These are phyloP conservation scores for Hippocampus zosterae DNA, from an alignment of 2,113 vertebrate genomes.

Conservation along the genomic window DNA sequence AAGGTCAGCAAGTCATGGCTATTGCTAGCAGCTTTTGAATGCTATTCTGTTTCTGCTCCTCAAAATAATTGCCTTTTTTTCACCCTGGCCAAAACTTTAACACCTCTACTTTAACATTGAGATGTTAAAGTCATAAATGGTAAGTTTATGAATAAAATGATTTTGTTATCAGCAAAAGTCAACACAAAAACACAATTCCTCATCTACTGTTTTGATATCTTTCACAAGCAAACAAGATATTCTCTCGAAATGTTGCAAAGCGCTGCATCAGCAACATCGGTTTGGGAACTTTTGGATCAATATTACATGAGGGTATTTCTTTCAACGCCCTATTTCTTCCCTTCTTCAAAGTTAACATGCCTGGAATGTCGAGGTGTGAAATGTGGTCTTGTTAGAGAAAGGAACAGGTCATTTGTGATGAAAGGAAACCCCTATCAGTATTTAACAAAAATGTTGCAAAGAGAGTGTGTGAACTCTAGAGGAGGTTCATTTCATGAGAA, in stretches of 20 bases:
- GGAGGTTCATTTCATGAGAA: slow-evolving; percentile 25
- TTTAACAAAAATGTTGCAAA: slow-evolving; percentile 49
- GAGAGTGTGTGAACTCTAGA: slow-evolving; percentile 18
- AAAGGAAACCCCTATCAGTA: background rate
- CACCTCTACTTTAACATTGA: too few species aligned
- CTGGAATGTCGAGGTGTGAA: slow-evolving; percentile 41
- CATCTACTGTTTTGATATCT: background rate
- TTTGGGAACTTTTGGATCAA: slow-evolving; percentile 56
- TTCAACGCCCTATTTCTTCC: slow-evolving; percentile 67
- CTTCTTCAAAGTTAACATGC: slow-evolving; percentile 52
- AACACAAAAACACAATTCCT: too few species aligned
- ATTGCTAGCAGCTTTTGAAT: slow-evolving; percentile 30
- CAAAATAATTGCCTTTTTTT: background rate
- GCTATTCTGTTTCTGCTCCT: slow-evolving; percentile 1
- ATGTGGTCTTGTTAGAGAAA: slow-evolving; percentile 44
- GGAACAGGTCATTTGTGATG: background rate
- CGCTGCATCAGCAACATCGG: slow-evolving; percentile 45
- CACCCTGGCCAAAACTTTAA: too few species aligned
- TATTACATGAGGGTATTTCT: slow-evolving; percentile 63
- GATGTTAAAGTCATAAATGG: too few species aligned
- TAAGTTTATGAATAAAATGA: too few species aligned
- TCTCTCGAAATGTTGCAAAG: slow-evolving; percentile 66
- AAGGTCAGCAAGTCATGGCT: slow-evolving; percentile 25
- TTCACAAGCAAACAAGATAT: background rate
- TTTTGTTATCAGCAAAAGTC: too few species aligned